Base-by-base conservation (phyloP, 2,113 vertebrate genomes). In the Aspiorhynchus laticeps region DNA sequence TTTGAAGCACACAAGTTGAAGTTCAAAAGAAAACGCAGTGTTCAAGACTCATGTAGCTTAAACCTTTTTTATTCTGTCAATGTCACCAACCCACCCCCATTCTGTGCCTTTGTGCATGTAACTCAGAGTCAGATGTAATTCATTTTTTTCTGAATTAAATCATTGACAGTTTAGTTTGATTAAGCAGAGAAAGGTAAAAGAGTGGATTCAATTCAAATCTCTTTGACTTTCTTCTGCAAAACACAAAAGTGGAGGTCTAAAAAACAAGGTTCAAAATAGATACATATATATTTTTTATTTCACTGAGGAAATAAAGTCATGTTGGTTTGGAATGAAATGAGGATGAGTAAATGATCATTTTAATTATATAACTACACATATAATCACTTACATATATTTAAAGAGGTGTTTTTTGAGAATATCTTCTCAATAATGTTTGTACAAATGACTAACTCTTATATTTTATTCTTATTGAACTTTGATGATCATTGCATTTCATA, bases 151-250 rank as follows among this genome's bases (percentile, higher is more conserved):
- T 14, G 19, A 83, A 48, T 81, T 8, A 59, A 75, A 61, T 17
- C 7, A 75, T 31, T 76, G 53, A 26, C 41, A 31, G 67, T 51
- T 85, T 81, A 85, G 36, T 85, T 80, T 36, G n/a, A 48, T 88
- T 80, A 93, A 93, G 91, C 87, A 80, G 78, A 83, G 87, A 90
- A 91, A 84, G 61, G 38, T 87, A 86, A 86, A 82, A 90, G 88
- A 91, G 92, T 84, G 69, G 86, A 73, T 53, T 28, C 11, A 48
- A n/a, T 36, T 17, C 41, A 85, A 24, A 41, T 36, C 38, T 17
- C 12, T 48, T 48, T 15, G n/a, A 48, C 41, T 48, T 4, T 4
- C 14, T 28, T 76, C 56, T 76, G 4, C n/a, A 21, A 43, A 56
- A 51, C 11, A 69, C 63, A 59, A 59, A 59, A 59, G 24, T 4